These are phyloP conservation scores for Bombus vancouverensis DNA, from an alignment of 1,140 invertebrate genomes.

Conservation along the genomic window DNA sequence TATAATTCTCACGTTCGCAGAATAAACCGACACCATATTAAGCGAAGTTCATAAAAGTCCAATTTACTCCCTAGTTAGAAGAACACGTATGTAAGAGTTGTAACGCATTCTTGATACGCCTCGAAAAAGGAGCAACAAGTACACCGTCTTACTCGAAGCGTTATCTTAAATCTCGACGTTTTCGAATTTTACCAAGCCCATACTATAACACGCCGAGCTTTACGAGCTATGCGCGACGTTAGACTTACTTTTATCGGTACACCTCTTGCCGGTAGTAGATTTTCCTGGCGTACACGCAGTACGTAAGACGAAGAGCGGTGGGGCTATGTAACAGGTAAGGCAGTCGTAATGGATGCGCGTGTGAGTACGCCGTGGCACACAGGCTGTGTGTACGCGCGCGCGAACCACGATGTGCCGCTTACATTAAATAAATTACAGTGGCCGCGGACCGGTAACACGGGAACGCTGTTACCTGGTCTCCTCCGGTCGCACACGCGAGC, in stretches of 20 bases:
- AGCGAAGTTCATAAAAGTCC: neutral
- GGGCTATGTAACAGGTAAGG: neutral
- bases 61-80: neutral
- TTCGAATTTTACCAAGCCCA: neutral
- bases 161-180: neutral
- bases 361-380: neutral
- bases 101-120: neutral
- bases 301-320: neutral
- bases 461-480: slow-evolving; percentile 74
- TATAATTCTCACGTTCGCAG: neutral
- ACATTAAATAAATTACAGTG: slow-evolving; percentile 76
- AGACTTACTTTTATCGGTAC: slow-evolving; percentile 6
- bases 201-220: neutral
- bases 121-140: neutral
- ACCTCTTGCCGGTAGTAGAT: neutral
- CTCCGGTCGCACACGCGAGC: slow-evolving; percentile 34
- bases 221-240: neutral
- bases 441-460: slow-evolving; percentile 75
- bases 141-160: neutral
- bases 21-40: neutral
- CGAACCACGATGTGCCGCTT: slow-evolving; percentile 60
- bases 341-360: neutral
- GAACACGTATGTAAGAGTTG: too few relatives aligned
- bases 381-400: slow-evolving; percentile 11
- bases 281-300: neutral